Percentiles rank a stretch among this genome's conserved stretches.
Evolutionary conservation across 1,140 invertebrate genomes (phyloP).

Genomic region (Rhynchophorus ferrugineus): DNA sequence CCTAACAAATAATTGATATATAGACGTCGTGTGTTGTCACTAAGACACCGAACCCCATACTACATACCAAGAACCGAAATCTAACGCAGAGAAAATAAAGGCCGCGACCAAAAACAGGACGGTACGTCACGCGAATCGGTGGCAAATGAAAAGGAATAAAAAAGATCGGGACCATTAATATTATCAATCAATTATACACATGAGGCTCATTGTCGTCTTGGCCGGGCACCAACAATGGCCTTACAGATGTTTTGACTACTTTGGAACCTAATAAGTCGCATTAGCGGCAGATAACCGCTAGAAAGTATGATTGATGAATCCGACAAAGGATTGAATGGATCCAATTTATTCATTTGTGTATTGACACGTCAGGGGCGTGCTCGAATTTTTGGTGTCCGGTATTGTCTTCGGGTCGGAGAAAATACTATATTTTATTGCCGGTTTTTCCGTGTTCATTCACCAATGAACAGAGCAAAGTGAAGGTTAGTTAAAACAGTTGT

Average conservation of each 20-base stretch:
- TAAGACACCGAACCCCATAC: too few species aligned
- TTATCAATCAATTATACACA: constrained; percentile 21
- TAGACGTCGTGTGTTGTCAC: too few species aligned
- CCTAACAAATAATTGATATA: too few species aligned
- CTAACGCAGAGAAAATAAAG: too few species aligned
- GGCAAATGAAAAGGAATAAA: too few species aligned
- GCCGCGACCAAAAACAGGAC: too few species aligned
- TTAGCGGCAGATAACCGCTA: constrained; percentile 17
- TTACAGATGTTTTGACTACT: constrained; percentile 26
- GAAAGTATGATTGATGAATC: constrained; percentile 26
- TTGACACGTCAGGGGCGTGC: constrained; percentile 10
- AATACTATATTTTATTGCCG: too few species aligned
- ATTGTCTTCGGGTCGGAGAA: too few species aligned
- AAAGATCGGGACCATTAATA: constrained; percentile 23
- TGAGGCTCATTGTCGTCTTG: constrained; percentile 15
- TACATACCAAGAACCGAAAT: too few species aligned
- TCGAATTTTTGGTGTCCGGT: too few species aligned
- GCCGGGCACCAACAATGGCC: constrained; percentile 16
- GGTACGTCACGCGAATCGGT: too few species aligned
- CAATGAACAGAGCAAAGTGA: not conserved
- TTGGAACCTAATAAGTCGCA: constrained; percentile 21
- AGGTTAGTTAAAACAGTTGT: not conserved
- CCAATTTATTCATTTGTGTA: constrained; percentile 18
- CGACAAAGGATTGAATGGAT: constrained; percentile 21
- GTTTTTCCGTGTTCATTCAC: too few species aligned